These are phyloP conservation scores for Agrotis clavis DNA, from an alignment of 2,888 invertebrate species.

Conservation along the genomic window DNA sequence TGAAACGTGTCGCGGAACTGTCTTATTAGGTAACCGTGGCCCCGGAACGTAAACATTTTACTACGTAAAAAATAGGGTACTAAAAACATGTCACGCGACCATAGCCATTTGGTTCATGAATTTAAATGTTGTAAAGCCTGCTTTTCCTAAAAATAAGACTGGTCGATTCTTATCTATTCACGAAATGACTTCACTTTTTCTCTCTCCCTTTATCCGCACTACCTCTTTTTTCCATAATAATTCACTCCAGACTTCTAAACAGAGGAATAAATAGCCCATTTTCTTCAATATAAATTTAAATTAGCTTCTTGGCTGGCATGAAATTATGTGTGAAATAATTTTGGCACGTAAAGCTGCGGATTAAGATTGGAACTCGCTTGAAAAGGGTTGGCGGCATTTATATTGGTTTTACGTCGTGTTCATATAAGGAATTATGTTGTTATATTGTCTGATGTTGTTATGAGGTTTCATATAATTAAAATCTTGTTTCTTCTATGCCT, in stretches of 20 bases:
- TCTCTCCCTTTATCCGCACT: too few relatives aligned
- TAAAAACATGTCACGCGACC: too few relatives aligned
- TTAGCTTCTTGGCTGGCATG: constrained; percentile 37
- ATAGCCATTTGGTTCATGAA: too few relatives aligned
- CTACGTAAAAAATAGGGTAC: too few relatives aligned
- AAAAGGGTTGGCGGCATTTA: constrained; percentile 8
- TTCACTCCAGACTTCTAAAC: constrained; percentile 19
- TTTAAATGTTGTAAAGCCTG: too few relatives aligned
- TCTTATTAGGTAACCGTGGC: too few relatives aligned
- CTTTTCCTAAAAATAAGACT: background rate
- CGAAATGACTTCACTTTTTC: constrained; percentile 1
- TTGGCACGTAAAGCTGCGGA: constrained; percentile 32
- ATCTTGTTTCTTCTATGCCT: background rate
- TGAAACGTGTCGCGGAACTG: too few relatives aligned
- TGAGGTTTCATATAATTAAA: constrained; percentile 34
- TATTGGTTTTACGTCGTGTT: constrained; percentile 57
- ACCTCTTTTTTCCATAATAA: constrained; percentile 21
- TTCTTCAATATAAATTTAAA: constrained; percentile 60
- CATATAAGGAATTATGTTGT: constrained; percentile 38
- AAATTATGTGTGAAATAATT: constrained; percentile 37
- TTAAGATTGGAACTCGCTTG: constrained; percentile 45
- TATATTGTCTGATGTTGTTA: constrained; percentile 53
- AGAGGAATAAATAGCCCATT: constrained; percentile 30
- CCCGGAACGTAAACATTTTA: too few relatives aligned
- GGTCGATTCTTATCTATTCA: background rate